Conservation (phyloP, 1,140 invertebrate genomes). For the Portunus trituberculatus region DNA sequence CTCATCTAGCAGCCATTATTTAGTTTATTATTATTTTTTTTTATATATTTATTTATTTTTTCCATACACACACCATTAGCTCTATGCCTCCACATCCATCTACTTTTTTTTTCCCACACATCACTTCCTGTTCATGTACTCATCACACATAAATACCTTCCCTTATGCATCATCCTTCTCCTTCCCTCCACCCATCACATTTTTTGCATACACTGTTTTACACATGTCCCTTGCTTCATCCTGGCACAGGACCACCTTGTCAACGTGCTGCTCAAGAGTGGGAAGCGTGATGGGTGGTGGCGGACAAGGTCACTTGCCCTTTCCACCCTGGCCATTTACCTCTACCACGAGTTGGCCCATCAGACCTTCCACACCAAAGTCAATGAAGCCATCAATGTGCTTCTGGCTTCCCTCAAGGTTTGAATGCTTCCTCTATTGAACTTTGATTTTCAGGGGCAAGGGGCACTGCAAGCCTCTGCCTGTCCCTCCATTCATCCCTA, state of each 20-base stretch:
- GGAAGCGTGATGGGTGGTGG: constrained; percentile 92
- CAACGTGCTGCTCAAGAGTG: constrained; percentile 91
- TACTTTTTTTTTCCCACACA: too few species aligned
- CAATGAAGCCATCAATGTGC: constrained; percentile 91
- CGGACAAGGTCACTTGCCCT: constrained; percentile 94
- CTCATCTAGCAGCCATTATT: too few species aligned
- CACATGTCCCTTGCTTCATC: background rate
- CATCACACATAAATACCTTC: too few species aligned
- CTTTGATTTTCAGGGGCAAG: background rate
- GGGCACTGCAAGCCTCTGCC: background rate
- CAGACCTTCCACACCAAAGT: constrained; percentile 86
- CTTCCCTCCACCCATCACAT: too few species aligned
- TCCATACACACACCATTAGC: too few species aligned
- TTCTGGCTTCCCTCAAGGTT: constrained; percentile 93
- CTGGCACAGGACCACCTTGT: constrained; percentile 91
- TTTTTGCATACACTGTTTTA: too few species aligned
- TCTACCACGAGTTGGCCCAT: constrained; percentile 87
- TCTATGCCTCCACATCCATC: too few species aligned
- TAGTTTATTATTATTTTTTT: too few species aligned
- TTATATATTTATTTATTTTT: too few species aligned
- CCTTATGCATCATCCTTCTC: too few species aligned
- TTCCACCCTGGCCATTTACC: constrained; percentile 92
- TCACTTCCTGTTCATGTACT: too few species aligned
- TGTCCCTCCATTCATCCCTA: background rate
- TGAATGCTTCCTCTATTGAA: constrained; percentile 64